A percentile compares a stretch with the other conserved stretches of the same genome.
Conservation (phyloP, 1,140 invertebrate species). For the Tachypleus tridentatus region DNA sequence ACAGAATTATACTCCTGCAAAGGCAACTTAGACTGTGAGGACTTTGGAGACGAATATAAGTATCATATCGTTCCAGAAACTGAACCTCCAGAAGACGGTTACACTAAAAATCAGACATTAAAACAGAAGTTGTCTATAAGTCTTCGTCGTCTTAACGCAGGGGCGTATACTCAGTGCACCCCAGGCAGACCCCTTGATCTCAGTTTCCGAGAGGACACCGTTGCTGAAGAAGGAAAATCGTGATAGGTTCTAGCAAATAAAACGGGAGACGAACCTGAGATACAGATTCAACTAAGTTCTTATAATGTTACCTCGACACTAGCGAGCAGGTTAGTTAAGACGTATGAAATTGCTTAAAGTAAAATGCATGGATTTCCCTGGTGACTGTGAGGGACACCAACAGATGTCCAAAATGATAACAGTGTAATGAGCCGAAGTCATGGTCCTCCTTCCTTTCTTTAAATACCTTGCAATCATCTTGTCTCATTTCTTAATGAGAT, state of each 20-base stretch:
- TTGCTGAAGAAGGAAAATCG: constrained; percentile 2
- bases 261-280: neutral
- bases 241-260: neutral
- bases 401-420: constrained; percentile 2
- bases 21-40: neutral
- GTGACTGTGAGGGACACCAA: constrained; percentile 63
- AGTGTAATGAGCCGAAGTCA: constrained; percentile 49
- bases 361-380: constrained; percentile 79
- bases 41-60: neutral
- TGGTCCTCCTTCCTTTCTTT: constrained; percentile 62
- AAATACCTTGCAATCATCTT: constrained; percentile 67
- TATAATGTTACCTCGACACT: neutral
- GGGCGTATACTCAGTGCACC: constrained; percentile 2
- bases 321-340: constrained; percentile 2
- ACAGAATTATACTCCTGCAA: neutral
- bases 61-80: neutral
- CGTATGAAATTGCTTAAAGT: constrained; percentile 47
- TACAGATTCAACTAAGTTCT: neutral
- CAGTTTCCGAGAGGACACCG: neutral
- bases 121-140: constrained; percentile 3
- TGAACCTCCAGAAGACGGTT: neutral
- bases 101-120: constrained; percentile 1
- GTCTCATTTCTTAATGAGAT: constrained; percentile 72
- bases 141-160: neutral
- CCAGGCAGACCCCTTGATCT: neutral